Evolutionary conservation across 2,113 vertebrate species (phyloP), one percentile per base, ranked within the genome.

Genomic region (Porphyrio hochstetteri): DNA sequence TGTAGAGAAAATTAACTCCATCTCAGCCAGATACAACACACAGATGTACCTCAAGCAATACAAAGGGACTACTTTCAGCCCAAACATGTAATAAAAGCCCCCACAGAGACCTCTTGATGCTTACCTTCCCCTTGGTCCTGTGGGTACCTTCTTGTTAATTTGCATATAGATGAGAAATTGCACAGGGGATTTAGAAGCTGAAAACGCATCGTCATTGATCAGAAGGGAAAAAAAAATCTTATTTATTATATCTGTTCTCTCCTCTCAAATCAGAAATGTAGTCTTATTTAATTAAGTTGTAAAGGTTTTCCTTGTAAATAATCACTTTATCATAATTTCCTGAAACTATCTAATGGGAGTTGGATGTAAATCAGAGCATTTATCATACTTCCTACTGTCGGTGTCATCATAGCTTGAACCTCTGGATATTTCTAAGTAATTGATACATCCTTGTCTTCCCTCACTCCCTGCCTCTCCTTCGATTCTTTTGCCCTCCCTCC

Each of bases 271-370:
- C 59, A 85, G 56, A 95, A 88, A 85, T 85, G 75, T 63, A 75
- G 85, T 40, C 35, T 92, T 89, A 92, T 86, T 97, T 86, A 95
- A 97, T 96, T 96, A 96, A 94, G 86, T 71, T 90, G 50, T 87
- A 85, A 97, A 78, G 52, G 21, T 93, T 96, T 97, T 89, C 31
- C 81, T 94, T 68, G 65, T 96, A 97, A 96, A 96, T 97, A 96
- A 97, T 91, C 59, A 93, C 79, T 97, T 90, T 87, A 95, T 96
- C 97, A 97, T 97, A 95, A 95, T 98, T 97, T 97, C 77, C 74
- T 56, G 63, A 93, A 96, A 95, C 52, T 95, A 89, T 88, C 88
- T 95, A 94, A 94, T 95, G 96, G 93, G 91, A 96, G 68, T 79
- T 93, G 92, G 86, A 96, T 97, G 64, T 83, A 95, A 97, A 98